phyloP scores from a whole-genome alignment of 2,888 invertebrate species.

The Eupsilia transversa region DNA sequence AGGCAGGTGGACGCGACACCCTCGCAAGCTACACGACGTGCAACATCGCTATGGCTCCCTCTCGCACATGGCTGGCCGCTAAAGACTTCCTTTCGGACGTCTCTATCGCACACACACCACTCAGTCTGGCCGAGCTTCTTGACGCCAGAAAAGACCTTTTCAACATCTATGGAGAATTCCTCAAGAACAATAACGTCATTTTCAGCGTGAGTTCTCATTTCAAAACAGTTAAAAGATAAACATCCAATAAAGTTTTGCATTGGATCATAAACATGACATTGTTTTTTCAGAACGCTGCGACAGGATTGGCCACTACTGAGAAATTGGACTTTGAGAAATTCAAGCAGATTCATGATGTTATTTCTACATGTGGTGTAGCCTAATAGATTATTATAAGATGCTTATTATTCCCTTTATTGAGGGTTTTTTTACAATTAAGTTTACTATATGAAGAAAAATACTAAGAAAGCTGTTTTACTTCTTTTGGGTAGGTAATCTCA shows the following conservation, averaged over 20 bases:
- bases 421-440: conserved; percentile 18
- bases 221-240: conserved; percentile 5
- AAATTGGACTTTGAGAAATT: conserved; percentile 86
- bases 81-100: conserved; percentile 89
- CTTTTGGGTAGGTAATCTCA: background rate
- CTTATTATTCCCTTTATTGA: conserved; percentile 21
- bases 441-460: conserved; percentile 17
- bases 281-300: conserved; percentile 83
- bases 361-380: conserved; percentile 80
- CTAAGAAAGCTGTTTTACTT: conserved; percentile 17
- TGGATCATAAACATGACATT: background rate
- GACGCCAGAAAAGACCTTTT: conserved; percentile 91
- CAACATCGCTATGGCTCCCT: conserved; percentile 92
- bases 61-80: conserved; percentile 88
- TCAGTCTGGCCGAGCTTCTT: conserved; percentile 90
- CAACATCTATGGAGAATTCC: conserved; percentile 92
- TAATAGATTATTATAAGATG: conserved; percentile 55
- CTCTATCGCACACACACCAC: conserved; percentile 92
- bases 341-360: conserved; percentile 84
- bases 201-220: conserved; percentile 82
- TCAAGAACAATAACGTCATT: conserved; percentile 88
- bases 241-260: background rate
- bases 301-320: conserved; percentile 83
- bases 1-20: conserved; percentile 88
- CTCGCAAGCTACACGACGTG: conserved; percentile 90